Evolutionary conservation across 2,113 vertebrate species (phyloP).

Genomic region (Phalacrocorax pelagicus): DNA sequence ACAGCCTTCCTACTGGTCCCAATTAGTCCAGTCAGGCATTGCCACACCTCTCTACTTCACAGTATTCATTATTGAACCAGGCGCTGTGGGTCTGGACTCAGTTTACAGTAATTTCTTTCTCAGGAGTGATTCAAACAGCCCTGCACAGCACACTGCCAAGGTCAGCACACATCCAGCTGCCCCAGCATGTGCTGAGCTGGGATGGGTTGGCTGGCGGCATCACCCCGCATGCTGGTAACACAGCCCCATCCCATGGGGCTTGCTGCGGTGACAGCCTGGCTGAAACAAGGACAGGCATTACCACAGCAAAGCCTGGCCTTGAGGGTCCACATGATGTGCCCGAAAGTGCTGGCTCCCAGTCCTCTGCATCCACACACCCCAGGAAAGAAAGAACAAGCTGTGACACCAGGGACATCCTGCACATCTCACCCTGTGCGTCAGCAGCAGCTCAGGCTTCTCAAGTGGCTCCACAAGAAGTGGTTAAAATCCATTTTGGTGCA

Average conservation of each 20-base stretch:
- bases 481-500: neutral
- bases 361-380: neutral
- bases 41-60: neutral
- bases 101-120: neutral
- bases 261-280: fast-evolving
- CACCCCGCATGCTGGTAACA: neutral
- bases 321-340: neutral
- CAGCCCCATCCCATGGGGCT: neutral
- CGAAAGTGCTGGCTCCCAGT: neutral
- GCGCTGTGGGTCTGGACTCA: neutral
- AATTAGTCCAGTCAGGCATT: neutral
- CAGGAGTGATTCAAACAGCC: neutral
- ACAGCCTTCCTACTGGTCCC: neutral
- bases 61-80: neutral
- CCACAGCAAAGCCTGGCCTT: neutral
- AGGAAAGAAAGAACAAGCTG: neutral
- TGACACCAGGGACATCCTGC: neutral
- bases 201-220: no score
- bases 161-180: neutral
- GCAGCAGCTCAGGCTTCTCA: neutral
- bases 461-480: neutral
- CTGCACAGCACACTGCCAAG: neutral
- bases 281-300: neutral
- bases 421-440: fast-evolving
- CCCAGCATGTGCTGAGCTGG: fast-evolving